phyloP scores from a whole-genome alignment of 1,140 invertebrate species.

The Habropoda laboriosa region DNA sequence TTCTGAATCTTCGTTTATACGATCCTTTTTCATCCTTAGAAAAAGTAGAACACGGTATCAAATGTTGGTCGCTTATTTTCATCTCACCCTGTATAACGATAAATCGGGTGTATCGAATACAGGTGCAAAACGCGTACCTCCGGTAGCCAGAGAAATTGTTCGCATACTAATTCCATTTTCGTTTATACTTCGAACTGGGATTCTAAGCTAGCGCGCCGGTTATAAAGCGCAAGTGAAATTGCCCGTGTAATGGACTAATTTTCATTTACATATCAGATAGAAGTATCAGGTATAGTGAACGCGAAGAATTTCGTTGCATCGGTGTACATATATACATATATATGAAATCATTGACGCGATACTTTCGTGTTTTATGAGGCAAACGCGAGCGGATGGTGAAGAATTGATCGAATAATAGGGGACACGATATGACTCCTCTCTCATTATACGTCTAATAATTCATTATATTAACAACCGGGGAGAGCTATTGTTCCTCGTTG shows the following conservation, averaged over 20 bases:
- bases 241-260: conserved; percentile 23
- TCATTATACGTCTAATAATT: conserved; percentile 30
- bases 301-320: neutral
- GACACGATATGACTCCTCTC: neutral
- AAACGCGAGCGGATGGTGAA: neutral
- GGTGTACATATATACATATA: too few relatives aligned
- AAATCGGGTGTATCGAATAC: too few relatives aligned
- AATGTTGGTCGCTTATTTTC: too few relatives aligned
- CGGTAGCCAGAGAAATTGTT: neutral
- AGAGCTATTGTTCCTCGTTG: conserved; percentile 51
- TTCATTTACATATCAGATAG: conserved; percentile 31
- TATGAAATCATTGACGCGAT: neutral
- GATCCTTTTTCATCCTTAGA: too few relatives aligned
- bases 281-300: neutral
- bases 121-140: neutral
- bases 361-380: neutral
- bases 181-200: neutral
- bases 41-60: too few relatives aligned
- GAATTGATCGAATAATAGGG: conserved; percentile 9
- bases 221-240: conserved; percentile 26
- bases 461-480: conserved; percentile 53
- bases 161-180: conserved; percentile 17
- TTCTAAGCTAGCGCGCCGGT: neutral
- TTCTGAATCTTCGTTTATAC: too few relatives aligned
- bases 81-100: too few relatives aligned